Conservation (phyloP, 2,113 vertebrate genomes). For the Tiliqua scincoides region DNA sequence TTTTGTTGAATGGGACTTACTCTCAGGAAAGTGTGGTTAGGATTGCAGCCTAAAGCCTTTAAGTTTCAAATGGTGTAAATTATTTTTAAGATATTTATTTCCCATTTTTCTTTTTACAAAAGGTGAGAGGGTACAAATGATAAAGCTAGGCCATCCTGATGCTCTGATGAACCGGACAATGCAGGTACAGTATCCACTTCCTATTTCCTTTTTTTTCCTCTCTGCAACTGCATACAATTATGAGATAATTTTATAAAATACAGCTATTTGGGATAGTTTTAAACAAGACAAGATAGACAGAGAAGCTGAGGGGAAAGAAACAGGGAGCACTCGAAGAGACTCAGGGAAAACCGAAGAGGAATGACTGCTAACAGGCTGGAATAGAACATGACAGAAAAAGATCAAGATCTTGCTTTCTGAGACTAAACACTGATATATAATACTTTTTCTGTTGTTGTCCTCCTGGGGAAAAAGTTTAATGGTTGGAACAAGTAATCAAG, state of each 20-base stretch:
- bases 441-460: background rate
- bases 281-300: slow-evolving; percentile 52
- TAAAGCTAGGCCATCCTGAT: background rate
- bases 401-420: background rate
- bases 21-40: too few species aligned
- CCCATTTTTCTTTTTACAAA: background rate
- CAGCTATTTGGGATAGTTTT: slow-evolving; percentile 46
- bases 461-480: background rate
- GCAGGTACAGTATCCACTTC: background rate
- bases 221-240: slow-evolving; percentile 12
- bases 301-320: slow-evolving; percentile 29
- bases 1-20: too few species aligned
- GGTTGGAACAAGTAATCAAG: background rate
- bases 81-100: slow-evolving; percentile 47
- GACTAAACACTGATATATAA: background rate
- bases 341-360: slow-evolving; percentile 29
- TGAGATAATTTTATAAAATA: slow-evolving; percentile 50
- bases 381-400: background rate
- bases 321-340: background rate
- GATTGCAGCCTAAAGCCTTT: slow-evolving; percentile 43
- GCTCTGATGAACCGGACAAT: slow-evolving; percentile 6
- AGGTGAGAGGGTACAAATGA: slow-evolving; percentile 34
- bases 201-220: slow-evolving; percentile 16
- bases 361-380: background rate
- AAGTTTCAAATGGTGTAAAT: slow-evolving; percentile 31